Base-by-base conservation (phyloP, 30 jellyfish, hydroid and myxozoan species). In the Aurelia sp. region DNA sequence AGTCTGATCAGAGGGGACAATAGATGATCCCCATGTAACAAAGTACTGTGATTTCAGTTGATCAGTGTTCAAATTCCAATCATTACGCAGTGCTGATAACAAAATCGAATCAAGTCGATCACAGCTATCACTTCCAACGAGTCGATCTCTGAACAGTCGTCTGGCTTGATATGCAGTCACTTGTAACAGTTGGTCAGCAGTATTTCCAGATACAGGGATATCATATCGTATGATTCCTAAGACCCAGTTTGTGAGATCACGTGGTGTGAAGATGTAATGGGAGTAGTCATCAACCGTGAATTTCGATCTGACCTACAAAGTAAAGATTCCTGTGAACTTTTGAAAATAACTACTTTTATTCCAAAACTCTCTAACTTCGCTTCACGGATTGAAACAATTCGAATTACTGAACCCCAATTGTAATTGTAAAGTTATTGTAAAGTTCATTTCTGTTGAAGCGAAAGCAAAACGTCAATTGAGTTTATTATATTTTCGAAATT, bases 261-360 rank as follows among this genome's bases (percentile, higher is more conserved):
- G 97, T 44, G 99, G 99, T 21, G 99, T 94, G 71, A 94, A 94
- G 8, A 94, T 84, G 80, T 94, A 94, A 74, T 94, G 99, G 20
- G 99, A 86, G 60, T 80, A 80, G 89, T 95, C 89, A 76, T 95
- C 99, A 75, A 91, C 96, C 6, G 97, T 95, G 81, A 95, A 95
- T 63, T 90, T 90, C 41, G 88, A 24, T 31, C 91, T 66, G 74
- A 94, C 89, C 99, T 94, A 60, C 5, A 60, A 78, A 38, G 50
- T 7, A 38, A 38, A 38, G 50, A 38, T 4, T 38, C 2, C 9
- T 38, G 9, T 4, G 50, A 5, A 38, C 50, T 38, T 8, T 38
- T 38, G 50, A 38, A 38, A 38, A 38, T 38, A 38, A 38, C 50
- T 38, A 7, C 10, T 38, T 38, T 38, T 38, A 7, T 38, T 38